A percentile compares a stretch with the other conserved stretches of the same genome.
These are phyloP conservation scores for Pantherophis vulpinus DNA, from an alignment of 2,797 vertebrate genomes.

Conservation along the genomic window DNA sequence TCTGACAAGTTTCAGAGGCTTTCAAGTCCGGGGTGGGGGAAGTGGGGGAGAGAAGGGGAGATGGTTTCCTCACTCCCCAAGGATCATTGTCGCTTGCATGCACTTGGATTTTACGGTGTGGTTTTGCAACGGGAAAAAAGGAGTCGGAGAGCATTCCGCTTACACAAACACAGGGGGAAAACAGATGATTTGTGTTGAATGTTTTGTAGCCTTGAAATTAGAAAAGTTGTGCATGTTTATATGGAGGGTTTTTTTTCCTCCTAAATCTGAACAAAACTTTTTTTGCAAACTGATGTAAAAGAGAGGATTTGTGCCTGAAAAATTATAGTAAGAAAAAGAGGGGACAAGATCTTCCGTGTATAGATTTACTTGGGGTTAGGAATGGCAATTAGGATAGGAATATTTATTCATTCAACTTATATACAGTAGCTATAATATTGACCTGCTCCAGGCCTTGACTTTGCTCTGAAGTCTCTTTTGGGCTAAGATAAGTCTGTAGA, in stretches of 20 bases:
- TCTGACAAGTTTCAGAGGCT: background rate
- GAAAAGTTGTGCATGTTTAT: too few species aligned
- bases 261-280: background rate
- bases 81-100: background rate
- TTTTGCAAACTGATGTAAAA: background rate
- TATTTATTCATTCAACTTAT: background rate
- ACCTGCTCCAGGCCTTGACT: background rate
- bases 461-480: background rate
- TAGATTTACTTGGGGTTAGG: background rate
- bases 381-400: background rate
- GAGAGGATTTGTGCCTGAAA: background rate
- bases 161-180: background rate
- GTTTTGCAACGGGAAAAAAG: background rate
- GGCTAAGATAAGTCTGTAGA: background rate
- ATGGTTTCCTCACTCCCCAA: background rate
- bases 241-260: background rate
- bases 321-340: background rate
- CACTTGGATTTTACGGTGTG: background rate
- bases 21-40: too few species aligned
- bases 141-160: background rate
- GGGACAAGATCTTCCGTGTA: background rate
- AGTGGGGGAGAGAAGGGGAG: background rate
- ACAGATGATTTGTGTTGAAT: background rate
- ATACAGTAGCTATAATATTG: background rate
- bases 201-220: background rate